Evolutionary conservation across 2,797 vertebrate species (phyloP).

Genomic region (Melanotaenia boesemani): DNA sequence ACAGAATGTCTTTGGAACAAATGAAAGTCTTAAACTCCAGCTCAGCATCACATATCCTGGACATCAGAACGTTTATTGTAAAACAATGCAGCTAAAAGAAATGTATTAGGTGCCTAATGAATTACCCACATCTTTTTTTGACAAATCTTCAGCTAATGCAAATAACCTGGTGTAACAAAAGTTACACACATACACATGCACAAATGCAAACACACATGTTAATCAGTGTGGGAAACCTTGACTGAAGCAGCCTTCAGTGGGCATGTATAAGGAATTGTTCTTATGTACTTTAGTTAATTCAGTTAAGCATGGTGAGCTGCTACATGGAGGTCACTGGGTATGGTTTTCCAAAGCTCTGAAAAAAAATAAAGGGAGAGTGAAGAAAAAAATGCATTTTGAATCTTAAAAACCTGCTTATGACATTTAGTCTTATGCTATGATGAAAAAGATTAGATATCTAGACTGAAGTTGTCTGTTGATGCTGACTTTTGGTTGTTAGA

Average conservation of each 20-base stretch:
- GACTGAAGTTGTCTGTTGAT: not conserved
- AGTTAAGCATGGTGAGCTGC: constrained; percentile 4
- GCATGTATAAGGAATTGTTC: constrained; percentile 28
- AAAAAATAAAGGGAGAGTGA: not conserved
- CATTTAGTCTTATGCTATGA: not conserved
- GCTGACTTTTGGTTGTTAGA: not conserved
- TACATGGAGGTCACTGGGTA: not conserved
- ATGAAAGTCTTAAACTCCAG: constrained; percentile 24
- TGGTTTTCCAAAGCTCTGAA: not conserved
- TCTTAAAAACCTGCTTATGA: not conserved
- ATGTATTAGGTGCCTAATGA: not conserved
- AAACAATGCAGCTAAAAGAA: not conserved
- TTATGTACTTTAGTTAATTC: constrained; percentile 26
- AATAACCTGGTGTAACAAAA: not conserved
- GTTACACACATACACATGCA: not conserved
- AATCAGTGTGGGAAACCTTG: constrained; percentile 30
- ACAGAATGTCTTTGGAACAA: constrained; percentile 76
- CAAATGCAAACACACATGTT: not conserved
- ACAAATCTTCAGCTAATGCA: constrained; percentile 7
- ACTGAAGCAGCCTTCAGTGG: constrained; percentile 10
- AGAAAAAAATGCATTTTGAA: not conserved
- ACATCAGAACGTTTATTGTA: constrained; percentile 5
- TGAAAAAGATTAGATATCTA: not conserved
- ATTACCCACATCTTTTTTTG: not conserved
- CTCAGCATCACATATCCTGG: constrained; percentile 37